Evolutionary conservation across 92 coral and sea anemone species (phyloP).

Genomic region (Pocillopora grandis): DNA sequence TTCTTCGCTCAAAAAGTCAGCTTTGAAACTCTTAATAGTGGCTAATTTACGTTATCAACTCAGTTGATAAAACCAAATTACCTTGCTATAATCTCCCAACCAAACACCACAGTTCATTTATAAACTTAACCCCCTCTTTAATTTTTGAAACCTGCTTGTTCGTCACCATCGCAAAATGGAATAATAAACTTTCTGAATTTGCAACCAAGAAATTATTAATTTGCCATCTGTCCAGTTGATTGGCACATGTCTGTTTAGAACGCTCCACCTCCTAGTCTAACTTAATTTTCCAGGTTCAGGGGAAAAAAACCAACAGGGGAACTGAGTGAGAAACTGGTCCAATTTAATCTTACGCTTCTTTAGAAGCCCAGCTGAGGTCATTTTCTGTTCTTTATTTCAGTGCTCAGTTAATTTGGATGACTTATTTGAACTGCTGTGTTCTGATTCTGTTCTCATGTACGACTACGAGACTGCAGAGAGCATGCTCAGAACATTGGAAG

Average conservation of each 20-base stretch:
- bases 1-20: too few species aligned
- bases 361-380: too few species aligned
- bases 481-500: conserved; percentile 86
- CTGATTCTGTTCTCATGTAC: conserved; percentile 82
- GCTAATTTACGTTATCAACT: too few species aligned
- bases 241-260: background rate
- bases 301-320: background rate
- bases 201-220: background rate
- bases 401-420: conserved; percentile 88
- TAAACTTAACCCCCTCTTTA: too few species aligned
- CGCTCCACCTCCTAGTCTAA: background rate
- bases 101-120: too few species aligned
- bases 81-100: too few species aligned
- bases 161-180: background rate
- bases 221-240: background rate
- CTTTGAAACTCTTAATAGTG: too few species aligned
- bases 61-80: too few species aligned
- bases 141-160: background rate
- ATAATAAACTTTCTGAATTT: too few species aligned
- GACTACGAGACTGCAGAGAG: conserved; percentile 81
- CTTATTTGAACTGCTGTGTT: conserved; percentile 82
- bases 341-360: background rate
- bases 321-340: background rate
- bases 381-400: conserved; percentile 36
- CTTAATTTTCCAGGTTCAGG: background rate